phyloP scores from a whole-genome alignment of 2,888 invertebrate species.

The Andrena camellia region DNA sequence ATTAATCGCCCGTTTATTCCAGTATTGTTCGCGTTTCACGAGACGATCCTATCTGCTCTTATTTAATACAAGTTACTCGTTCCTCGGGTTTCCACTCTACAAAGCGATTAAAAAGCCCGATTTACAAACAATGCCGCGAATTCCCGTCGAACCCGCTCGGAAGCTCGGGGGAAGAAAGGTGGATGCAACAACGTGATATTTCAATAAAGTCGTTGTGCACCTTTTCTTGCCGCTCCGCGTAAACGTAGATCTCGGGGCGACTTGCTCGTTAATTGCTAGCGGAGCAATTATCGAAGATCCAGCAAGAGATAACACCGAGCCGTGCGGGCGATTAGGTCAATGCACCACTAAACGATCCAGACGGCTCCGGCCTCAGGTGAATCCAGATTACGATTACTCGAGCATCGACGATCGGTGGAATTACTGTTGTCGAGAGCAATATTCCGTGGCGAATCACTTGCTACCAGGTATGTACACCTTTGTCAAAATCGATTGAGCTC shows the following conservation, averaged over 20 bases:
- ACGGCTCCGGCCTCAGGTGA: slow-evolving; percentile 34
- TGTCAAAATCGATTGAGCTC: slow-evolving; percentile 4
- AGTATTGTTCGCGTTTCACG: slow-evolving; percentile 37
- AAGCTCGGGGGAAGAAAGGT: slow-evolving; percentile 6
- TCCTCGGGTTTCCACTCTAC: slow-evolving; percentile 17
- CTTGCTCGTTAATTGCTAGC: slow-evolving; percentile 54
- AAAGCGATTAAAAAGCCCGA: slow-evolving; percentile 26
- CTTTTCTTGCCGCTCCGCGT: neutral
- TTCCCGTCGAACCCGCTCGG: slow-evolving; percentile 34
- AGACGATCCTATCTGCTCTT: slow-evolving; percentile 35
- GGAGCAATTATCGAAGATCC: slow-evolving; percentile 63
- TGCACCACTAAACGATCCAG: slow-evolving; percentile 45
- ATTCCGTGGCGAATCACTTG: slow-evolving; percentile 9
- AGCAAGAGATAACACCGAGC: slow-evolving; percentile 45
- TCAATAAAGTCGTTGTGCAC: slow-evolving; percentile 22
- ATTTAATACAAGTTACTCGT: slow-evolving; percentile 41
- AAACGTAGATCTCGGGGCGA: slow-evolving; percentile 12
- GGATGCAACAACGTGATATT: neutral
- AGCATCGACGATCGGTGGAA: slow-evolving; percentile 41
- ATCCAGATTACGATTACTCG: slow-evolving; percentile 59
- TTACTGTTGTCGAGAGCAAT: slow-evolving; percentile 26
- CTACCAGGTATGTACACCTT: neutral
- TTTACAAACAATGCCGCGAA: slow-evolving; percentile 52
- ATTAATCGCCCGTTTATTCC: slow-evolving; percentile 55
- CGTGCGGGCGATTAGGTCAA: slow-evolving; percentile 62